Evolutionary conservation across 2,113 vertebrate species (phyloP), one percentile per base, ranked within the genome.

Genomic region (Serilophus lunatus): DNA sequence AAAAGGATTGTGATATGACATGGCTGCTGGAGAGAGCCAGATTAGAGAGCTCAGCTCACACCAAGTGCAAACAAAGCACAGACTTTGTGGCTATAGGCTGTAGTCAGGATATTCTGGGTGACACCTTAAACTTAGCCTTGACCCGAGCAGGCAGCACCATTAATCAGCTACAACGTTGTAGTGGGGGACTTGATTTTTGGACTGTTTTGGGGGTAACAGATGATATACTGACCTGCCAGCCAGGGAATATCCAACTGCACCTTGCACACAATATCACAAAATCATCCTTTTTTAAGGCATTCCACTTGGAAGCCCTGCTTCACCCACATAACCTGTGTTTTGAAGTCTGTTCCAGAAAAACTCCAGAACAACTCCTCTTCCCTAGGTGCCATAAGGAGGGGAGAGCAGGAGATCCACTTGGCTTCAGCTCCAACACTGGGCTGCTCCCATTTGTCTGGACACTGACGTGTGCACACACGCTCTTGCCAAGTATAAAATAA

Each of bases 401-500:
- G 44, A 86, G 12, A n/a, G 66, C 65, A 86, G 40, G 31, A 91
- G 56, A 77, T 60, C 50, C 45, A 25, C 64, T 79, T 72, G 86
- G 91, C 64, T 94, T 75, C 84, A 68, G 49, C 64, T 45, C 66
- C 44, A 66, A 7, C 23, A 1, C 33, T 4, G 64, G 45, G 70
- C 86, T 91, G 76, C 91, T 95, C 79, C 86, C 86, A 88, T 96
- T 88, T 54, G 84, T 83, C 95, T 72, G 74, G 80, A 77, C 42
- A 7, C 72, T 28, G 76, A 93, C 7, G 12, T 90, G 91, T 92
- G 90, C 57, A 82, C 53, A 47, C 72, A 53, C 60, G 20, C 75
- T 82, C 79, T 85, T 91, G 95, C 78, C 95, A 97, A 97, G 92
- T 22, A 47, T 80, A 93, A 95, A 97, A 95, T 71, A 95, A 96